Conservation (phyloP, 2,888 invertebrate species). For the Noctua janthe region DNA sequence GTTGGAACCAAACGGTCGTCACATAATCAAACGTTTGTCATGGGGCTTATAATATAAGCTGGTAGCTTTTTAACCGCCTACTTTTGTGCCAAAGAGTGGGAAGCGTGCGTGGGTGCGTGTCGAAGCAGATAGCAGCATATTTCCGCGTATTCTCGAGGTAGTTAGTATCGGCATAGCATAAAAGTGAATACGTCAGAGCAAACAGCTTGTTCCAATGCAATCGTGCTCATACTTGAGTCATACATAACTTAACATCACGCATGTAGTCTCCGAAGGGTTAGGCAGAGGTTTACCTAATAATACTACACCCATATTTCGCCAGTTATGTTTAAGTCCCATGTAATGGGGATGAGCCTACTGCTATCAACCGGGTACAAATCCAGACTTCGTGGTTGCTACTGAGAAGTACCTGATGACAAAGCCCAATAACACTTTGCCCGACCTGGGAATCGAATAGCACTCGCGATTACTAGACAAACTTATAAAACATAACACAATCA, state of each 20-base stretch:
- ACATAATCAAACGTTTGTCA: background rate
- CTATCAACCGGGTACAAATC: too few species aligned
- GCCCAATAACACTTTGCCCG: background rate
- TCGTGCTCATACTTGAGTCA: background rate
- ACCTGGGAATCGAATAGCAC: background rate
- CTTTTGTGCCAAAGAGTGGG: background rate
- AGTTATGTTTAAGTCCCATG: too few species aligned
- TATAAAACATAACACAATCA: too few species aligned
- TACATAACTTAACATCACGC: background rate
- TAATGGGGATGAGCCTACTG: too few species aligned
- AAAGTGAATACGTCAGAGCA: background rate
- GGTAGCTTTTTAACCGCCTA: background rate
- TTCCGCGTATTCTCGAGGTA: background rate
- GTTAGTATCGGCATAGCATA: background rate
- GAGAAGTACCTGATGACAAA: background rate
- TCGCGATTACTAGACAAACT: too few species aligned
- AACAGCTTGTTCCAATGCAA: background rate
- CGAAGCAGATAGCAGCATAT: too few species aligned
- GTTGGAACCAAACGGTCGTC: background rate
- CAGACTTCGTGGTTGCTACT: background rate
- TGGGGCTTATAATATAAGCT: background rate
- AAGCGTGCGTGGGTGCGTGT: too few species aligned
- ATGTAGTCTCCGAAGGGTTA: background rate
- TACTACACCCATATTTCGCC: too few species aligned
- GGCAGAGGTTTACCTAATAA: background rate